Evolutionary conservation across 2,888 invertebrate genomes (phyloP), one percentile per base, ranked within the genome.

Genomic region (Ypsolopha sequella): DNA sequence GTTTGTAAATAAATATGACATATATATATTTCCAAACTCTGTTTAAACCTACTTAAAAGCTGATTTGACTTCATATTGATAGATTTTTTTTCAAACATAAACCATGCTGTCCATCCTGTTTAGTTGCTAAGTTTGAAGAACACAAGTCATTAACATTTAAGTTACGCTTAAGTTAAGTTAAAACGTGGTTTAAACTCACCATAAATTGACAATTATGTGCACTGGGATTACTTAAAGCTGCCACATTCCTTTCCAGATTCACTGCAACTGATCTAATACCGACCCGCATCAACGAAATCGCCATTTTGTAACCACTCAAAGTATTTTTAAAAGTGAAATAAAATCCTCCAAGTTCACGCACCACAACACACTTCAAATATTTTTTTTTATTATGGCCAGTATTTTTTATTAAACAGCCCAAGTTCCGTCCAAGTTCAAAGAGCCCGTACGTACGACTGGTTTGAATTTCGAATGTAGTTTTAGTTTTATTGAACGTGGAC

Each of bases 271-370:
- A 68, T 59, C 75, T 70, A 51, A 81, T 60, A 61, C 87, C 84
- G 54, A 79, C 64, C 62, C 82, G 73, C 62, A 84, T 68, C 50
- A 88, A 57, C 11, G 87, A 80, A 53, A 81, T 67, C 64, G 88
- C 88, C 88, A 88, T 88, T 62, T 73, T 76, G 50, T 34, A 39
- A 9, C 47, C 55, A 52, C 35, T 38, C 34, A 10, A 24, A 34
- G 33, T n/a, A 10, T 7, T 36, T 13, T 3, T 36, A 36, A 51
- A 49, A 45, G 36, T 46, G 48, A 50, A 48, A n/a, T n/a, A n/a
- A 53, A 51, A 51, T 24, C 24, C 51, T 14, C 49, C 33, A 41
- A 49, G 39, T 14, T 49, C 53, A 35, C 48, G 36, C 35, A 55
- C 50, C 41, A 48, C 48, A 54, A 51, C 48, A 51, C 52, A 55